Evolutionary conservation across 2,888 invertebrate species (phyloP), one percentile per base, ranked within the genome.

Genomic region (Epicampocera succincta): DNA sequence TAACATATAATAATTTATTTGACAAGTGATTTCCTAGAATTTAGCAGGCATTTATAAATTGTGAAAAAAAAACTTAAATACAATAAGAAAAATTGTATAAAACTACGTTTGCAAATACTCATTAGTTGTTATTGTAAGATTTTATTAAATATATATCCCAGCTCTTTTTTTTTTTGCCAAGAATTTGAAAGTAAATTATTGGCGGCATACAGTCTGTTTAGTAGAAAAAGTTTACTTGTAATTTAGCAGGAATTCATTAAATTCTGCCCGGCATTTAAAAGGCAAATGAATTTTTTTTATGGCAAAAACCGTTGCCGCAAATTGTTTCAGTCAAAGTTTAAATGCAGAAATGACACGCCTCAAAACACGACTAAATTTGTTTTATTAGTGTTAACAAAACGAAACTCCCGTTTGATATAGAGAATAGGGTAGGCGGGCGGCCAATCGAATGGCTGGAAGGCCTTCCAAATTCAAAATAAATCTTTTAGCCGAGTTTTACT

Each of bases 191-290:
- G 48, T 29, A 33, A 15, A 33, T 2, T 19, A 63, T 56, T 71
- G 69, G 69, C 54, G 77, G 40, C 77, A 46, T 63, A 40, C 46
- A n/a, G 77, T 77, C 77, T 77, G n/a, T 3, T 46, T 3, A 38
- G n/a, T 11, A 44, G 11, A 21, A 58, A 42, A 44, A 56, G 4
- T 12, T 1, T 13, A 42, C 38, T 52, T 33, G 11, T 38, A 74
- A 38, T 29, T 58, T 75, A 25, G 21, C 5, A 25, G n/a, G 42
- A 66, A 60, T 21, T 44, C 33, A 52, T 68, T 68, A 40, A 48
- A 33, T 38, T 33, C 33, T n/a, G 17, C 25, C 25, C 25, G 29
- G 19, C 74, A 66, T 12, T 29, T 40, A 25, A 29, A 52, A 61
- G 3, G 2, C 8, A n/a, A 46, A 12, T 3, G 19, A 50, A 15